A percentile compares a stretch with the other conserved stretches of the same genome.
phyloP scores from a whole-genome alignment of 2,113 vertebrate species.

The Chelonoidis abingdonii region DNA sequence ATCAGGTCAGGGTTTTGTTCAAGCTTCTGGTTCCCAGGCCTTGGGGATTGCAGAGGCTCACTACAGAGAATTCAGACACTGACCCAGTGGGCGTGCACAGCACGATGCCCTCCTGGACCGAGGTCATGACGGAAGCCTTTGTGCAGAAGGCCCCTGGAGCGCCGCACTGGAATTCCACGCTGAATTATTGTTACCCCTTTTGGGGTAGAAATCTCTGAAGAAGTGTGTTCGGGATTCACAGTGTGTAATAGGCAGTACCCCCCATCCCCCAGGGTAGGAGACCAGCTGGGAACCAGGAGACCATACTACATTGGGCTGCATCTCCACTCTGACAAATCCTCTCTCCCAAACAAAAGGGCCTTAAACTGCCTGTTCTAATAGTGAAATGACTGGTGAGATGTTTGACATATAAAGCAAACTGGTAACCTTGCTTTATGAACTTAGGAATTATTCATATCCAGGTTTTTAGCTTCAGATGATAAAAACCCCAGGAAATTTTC shows the following conservation, averaged over 20 bases:
- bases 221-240: accelerated
- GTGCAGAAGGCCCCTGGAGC: neutral
- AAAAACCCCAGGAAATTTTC: neutral
- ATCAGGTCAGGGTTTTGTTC: slow-evolving; percentile 2
- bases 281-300: neutral
- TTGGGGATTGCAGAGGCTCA: slow-evolving; percentile 7
- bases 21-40: slow-evolving; percentile 14
- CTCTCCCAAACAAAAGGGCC: neutral
- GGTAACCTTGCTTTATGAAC: neutral
- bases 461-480: neutral
- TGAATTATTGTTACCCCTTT: neutral
- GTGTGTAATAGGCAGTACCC: neutral
- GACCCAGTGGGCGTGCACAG: neutral
- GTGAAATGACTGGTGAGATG: accelerated
- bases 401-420: slow-evolving; percentile 1
- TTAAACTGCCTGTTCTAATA: neutral
- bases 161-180: neutral
- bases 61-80: neutral
- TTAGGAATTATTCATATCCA: neutral
- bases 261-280: neutral
- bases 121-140: neutral
- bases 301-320: neutral
- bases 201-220: neutral
- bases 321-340: neutral
- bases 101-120: neutral